Evolutionary conservation across 2,113 vertebrate genomes (phyloP).

Genomic region (Periophthalmus modestus): DNA sequence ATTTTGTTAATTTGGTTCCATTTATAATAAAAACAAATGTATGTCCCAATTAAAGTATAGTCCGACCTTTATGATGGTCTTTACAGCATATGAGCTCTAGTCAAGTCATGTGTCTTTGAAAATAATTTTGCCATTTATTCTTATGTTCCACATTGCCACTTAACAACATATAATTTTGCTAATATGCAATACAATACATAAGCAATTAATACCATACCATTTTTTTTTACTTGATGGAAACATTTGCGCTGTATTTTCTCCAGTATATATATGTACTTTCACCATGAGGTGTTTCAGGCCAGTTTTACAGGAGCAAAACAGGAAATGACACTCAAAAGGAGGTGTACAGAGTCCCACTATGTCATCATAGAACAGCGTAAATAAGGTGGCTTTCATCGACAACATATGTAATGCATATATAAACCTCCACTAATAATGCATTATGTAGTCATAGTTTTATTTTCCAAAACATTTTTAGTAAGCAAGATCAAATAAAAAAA

Average conservation of each 20-base stretch:
- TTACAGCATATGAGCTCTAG: too few relatives aligned
- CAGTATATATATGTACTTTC: slow-evolving; percentile 8
- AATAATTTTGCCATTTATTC: neutral
- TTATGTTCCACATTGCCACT: neutral
- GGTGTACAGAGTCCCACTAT: slow-evolving; percentile 17
- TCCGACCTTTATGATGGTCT: too few relatives aligned
- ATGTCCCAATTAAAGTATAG: too few relatives aligned
- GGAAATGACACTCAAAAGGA: slow-evolving; percentile 31
- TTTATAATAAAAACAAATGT: too few relatives aligned
- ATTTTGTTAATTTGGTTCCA: too few relatives aligned
- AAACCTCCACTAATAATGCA: neutral
- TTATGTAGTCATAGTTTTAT: neutral
- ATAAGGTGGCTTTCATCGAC: neutral
- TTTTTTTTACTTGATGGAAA: neutral
- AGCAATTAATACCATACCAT: neutral
- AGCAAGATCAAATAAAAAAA: neutral
- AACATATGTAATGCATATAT: neutral
- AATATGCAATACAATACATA: neutral
- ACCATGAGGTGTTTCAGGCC: slow-evolving; percentile 17
- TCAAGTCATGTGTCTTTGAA: too few relatives aligned
- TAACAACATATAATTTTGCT: neutral
- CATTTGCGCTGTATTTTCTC: neutral
- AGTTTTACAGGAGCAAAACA: slow-evolving; percentile 17
- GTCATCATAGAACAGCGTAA: slow-evolving; percentile 15
- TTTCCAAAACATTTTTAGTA: neutral